Base-by-base conservation (phyloP, 2,888 invertebrate genomes). In the Pyrgus malvae region DNA sequence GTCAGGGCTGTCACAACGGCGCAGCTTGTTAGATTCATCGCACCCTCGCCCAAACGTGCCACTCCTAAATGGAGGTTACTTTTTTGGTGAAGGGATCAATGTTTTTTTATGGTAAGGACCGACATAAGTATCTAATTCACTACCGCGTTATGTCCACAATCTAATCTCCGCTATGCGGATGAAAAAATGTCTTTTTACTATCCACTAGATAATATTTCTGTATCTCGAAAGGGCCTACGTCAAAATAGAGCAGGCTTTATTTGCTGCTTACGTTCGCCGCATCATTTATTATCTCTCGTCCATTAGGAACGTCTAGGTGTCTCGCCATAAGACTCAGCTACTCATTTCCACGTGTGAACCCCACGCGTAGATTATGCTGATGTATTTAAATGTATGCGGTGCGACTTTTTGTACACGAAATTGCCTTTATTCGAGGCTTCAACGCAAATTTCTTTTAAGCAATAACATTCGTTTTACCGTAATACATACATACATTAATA, bases 1-100 rank as follows among this genome's bases (percentile, higher is more conserved):
- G 88, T 86, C 88, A 74, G 72, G 79, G 74, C 79, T 85, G 87
- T 87, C 88, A 88, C 89, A 88, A 87, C 85, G 81, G 74, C 68
- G 75, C 73, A 76, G 80, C 85, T 86, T 83, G 87, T 85, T 82
- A 83, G 77, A 84, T 85, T 75, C 83, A 80, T 84, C 80, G 72
- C 76, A 76, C 75, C 80, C 80, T 76, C 74, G 67, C 68, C 71
- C 66, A 65, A 76, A 76, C 76, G 74, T 76, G 78, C 63, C 75
- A 76, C 71, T 80, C 78, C 76, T 78, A 81, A 81, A 83, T 80
- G 76, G 77, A 79, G 77, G 72, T 74, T 76, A 70, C 74, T 74
- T 83, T 82, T 86, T 83, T 82, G 69, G 72, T 70, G 67, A 74
- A 74, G 74, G 76, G 76, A 74, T 77, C 75, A 73, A 71, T 69